A percentile compares a stretch with the other conserved stretches of the same genome.
Conservation (phyloP, 2,113 vertebrate genomes). For the Heliornis fulica region DNA sequence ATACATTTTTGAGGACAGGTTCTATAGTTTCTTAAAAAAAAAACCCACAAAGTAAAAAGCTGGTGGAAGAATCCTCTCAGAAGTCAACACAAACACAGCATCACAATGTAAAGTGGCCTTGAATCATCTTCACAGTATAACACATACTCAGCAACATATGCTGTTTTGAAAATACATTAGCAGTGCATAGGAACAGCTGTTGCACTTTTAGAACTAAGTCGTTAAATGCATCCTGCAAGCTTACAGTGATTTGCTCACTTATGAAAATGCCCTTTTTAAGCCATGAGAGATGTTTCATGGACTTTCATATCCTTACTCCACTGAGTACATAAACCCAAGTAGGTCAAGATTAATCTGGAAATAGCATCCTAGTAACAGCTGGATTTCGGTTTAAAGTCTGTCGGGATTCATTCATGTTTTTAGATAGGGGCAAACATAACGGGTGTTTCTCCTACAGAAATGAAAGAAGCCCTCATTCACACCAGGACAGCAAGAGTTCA, state of each 20-base stretch:
- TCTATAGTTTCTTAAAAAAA: neutral
- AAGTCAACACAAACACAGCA: neutral
- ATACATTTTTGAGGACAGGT: neutral
- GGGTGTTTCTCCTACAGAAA: neutral
- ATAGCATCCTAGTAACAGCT: neutral
- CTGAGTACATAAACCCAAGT: neutral
- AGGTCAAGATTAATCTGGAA: neutral
- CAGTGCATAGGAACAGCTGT: neutral
- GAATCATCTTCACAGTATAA: neutral
- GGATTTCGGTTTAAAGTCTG: neutral
- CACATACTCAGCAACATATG: rapidly evolving
- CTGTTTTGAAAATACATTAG: neutral
- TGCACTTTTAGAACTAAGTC: neutral
- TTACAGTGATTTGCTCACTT: neutral
- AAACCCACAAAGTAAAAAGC: neutral
- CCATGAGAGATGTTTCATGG: neutral
- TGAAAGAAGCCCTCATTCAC: neutral
- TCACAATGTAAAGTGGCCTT: rapidly evolving
- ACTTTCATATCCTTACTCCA: neutral
- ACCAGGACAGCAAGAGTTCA: neutral
- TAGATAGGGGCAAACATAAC: neutral
- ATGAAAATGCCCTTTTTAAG: neutral
- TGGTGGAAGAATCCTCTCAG: neutral
- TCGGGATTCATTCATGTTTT: neutral
- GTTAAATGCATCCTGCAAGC: neutral